Evolutionary conservation across 2,888 invertebrate species (phyloP), one percentile per base, ranked within the genome.

Genomic region (Germaria angustata): DNA sequence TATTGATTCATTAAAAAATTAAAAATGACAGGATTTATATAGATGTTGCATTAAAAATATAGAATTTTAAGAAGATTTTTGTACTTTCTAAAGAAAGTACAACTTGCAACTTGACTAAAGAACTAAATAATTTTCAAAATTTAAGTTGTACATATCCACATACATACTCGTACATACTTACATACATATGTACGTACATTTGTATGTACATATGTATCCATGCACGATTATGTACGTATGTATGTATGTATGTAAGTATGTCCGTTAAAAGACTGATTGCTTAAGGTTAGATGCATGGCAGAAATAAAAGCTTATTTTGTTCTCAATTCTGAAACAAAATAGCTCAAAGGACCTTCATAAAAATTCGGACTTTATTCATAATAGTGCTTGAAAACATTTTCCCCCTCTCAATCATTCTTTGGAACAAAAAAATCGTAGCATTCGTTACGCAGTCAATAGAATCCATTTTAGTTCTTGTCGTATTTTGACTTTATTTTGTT

Each of bases 391-490:
- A 28, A 53, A 53, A 53, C 32, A 28, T 28, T 28, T 28, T 28
- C 28, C 28, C 1, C 17, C 22, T 46, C 20, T 46, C 20, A 15
- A 5, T 46, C 46, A 20, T 41, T 28, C 17, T 28, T 55, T 55
- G n/a, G 20, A 55, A n/a, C n/a, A n/a, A 32, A 69, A 69, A 32
- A 20, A 55, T 55, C n/a, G 34, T 59, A 59, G 22, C 2, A 71
- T 46, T 57, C 32, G 55, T 55, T 69, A n/a, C 34, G n/a, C 8
- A 49, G 46, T 15, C 51, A 41, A 32, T 44, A 9, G 20, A 32
- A 55, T 63, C 13, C 39, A 55, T 61, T 53, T 41, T 24, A 39
- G 32, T 68, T 76, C 39, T 68, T 13, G 36, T 68, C 59, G n/a
- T 34, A 46, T 77, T 63, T 51, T 22, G 2, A 13, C 24, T 59